A percentile compares a stretch with the other conserved stretches of the same genome.
Evolutionary conservation across 2,113 vertebrate species (phyloP).

Genomic region (Rhynchopsitta pachyrhyncha): DNA sequence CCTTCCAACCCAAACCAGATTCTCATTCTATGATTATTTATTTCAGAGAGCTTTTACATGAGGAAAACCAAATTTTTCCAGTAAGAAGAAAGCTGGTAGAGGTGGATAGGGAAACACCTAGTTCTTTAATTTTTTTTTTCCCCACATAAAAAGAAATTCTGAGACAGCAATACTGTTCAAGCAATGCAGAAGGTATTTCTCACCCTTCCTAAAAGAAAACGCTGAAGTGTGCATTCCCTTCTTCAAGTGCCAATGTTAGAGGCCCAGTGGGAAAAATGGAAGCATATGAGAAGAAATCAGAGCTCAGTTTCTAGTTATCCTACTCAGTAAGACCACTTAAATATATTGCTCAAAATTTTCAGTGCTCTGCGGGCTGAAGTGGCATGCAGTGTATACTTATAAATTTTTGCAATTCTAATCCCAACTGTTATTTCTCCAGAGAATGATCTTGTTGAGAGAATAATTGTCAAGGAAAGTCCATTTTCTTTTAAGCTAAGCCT

Average conservation of each 20-base stretch:
- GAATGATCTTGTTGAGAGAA: background rate
- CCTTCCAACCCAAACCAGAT: background rate
- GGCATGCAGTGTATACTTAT: background rate
- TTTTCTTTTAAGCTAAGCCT: background rate
- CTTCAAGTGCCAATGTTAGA: background rate
- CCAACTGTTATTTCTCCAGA: background rate
- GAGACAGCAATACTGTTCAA: background rate
- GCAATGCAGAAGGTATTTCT: background rate
- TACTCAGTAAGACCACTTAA: background rate
- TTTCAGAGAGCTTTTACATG: background rate
- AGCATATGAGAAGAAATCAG: background rate
- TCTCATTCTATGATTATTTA: background rate
- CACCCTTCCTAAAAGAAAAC: background rate
- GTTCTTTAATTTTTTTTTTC: background rate
- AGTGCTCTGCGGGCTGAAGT: background rate
- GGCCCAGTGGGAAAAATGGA: background rate
- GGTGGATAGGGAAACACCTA: accelerated
- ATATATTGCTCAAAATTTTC: background rate
- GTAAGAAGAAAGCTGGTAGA: background rate
- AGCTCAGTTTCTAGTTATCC: background rate
- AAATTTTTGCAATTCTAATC: background rate
- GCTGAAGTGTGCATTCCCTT: background rate
- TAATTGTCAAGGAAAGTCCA: background rate
- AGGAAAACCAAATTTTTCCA: background rate
- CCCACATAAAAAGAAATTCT: background rate